phyloP scores from a whole-genome alignment of 1,140 invertebrate species.

The Camponotus floridanus region DNA sequence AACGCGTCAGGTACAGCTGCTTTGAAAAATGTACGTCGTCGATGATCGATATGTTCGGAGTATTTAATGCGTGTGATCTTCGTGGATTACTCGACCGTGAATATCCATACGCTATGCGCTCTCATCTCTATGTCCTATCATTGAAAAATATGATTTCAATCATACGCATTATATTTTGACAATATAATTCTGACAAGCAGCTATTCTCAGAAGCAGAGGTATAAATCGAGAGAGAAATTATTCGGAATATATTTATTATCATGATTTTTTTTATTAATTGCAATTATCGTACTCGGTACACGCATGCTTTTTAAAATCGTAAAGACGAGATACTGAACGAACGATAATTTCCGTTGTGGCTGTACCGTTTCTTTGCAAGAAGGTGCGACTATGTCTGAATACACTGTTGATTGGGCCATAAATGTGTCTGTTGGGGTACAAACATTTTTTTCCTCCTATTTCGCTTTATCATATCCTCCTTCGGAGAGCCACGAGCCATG shows the following conservation, averaged over 20 bases:
- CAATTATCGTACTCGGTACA: background rate
- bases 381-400: constrained; percentile 86
- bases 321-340: background rate
- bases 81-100: constrained; percentile 7
- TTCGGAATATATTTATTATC: background rate
- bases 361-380: constrained; percentile 74
- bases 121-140: background rate
- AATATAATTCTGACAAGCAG: background rate
- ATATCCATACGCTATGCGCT: background rate
- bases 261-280: constrained; percentile 3
- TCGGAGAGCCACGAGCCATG: constrained; percentile 64
- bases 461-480: constrained; percentile 70
- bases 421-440: constrained; percentile 83
- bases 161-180: background rate
- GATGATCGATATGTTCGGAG: constrained; percentile 66
- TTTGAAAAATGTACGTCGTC: constrained; percentile 63
- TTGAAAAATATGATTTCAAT: constrained; percentile 26
- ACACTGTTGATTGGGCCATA: constrained; percentile 85
- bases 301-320: background rate
- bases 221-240: background rate
- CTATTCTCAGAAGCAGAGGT: background rate
- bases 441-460: constrained; percentile 73
- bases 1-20: constrained; percentile 73
- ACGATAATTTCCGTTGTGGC: constrained; percentile 71
- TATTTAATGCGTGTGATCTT: constrained; percentile 27